Percentiles rank a stretch among this genome's conserved stretches.
Evolutionary conservation across 2,113 vertebrate species (phyloP).

Genomic region (Oceanites oceanicus): DNA sequence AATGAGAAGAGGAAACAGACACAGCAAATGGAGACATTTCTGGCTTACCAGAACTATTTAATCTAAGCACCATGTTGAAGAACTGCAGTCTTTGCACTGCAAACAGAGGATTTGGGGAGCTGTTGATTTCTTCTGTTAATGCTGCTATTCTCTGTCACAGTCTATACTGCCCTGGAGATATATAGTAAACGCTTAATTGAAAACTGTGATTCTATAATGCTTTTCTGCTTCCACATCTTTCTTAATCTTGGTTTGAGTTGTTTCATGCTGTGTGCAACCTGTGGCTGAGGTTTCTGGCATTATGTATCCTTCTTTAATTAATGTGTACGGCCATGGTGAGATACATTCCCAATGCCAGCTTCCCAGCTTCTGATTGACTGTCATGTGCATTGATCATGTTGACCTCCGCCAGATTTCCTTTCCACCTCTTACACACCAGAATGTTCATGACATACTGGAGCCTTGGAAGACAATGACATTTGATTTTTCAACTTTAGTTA

Average conservation of each 20-base stretch:
- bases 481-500: background rate
- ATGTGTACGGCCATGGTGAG: background rate
- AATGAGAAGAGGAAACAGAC: background rate
- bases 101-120: background rate
- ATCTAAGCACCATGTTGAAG: background rate
- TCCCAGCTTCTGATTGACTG: background rate
- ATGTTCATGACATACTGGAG: fast-evolving
- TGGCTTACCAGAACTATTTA: background rate
- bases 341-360: background rate
- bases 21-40: background rate
- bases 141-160: background rate
- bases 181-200: background rate
- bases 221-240: background rate
- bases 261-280: background rate
- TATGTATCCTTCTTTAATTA: background rate
- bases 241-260: background rate
- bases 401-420: background rate
- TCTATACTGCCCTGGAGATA: background rate
- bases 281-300: background rate
- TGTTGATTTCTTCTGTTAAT: background rate
- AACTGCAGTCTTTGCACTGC: background rate
- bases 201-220: background rate
- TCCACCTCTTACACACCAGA: background rate
- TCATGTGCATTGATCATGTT: background rate
- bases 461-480: background rate